Conservation (phyloP, 2,113 vertebrate genomes). For the Cephalopholis sonnerati region DNA sequence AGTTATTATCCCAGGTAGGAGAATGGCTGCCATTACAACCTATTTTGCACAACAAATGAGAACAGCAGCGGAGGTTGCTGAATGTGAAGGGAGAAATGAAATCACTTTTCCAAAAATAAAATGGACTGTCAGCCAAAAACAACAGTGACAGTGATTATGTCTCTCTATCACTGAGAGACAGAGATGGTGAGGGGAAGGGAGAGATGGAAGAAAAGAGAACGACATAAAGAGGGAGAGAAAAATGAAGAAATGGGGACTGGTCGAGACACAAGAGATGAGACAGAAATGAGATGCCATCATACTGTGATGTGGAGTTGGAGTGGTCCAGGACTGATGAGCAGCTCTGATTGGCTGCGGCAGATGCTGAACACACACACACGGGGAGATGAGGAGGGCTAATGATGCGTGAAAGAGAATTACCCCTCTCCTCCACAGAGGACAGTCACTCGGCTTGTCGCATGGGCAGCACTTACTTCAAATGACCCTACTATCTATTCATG, state of each 20-base stretch:
- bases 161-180: slow-evolving; percentile 32
- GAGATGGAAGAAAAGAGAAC: neutral
- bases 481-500: slow-evolving; percentile 63
- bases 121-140: slow-evolving; percentile 48
- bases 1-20: slow-evolving; percentile 31
- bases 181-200: neutral
- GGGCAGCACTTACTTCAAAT: slow-evolving; percentile 56
- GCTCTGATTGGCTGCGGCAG: slow-evolving; percentile 62
- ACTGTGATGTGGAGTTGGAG: slow-evolving; percentile 42
- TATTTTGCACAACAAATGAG: slow-evolving; percentile 51
- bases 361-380: slow-evolving; percentile 29
- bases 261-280: slow-evolving; percentile 22
- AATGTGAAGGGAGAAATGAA: slow-evolving; percentile 51
- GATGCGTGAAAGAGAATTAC: slow-evolving; percentile 71
- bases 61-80: slow-evolving; percentile 29
- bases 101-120: slow-evolving; percentile 58
- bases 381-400: slow-evolving; percentile 66
- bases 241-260: slow-evolving; percentile 19
- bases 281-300: slow-evolving; percentile 57
- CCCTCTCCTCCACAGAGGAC: slow-evolving; percentile 67
- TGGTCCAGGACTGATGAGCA: slow-evolving; percentile 52
- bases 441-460: slow-evolving; percentile 48
- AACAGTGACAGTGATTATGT: slow-evolving; percentile 41
- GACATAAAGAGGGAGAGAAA: slow-evolving; percentile 21
- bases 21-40: slow-evolving; percentile 49